Base-by-base conservation (phyloP, 2,797 vertebrate species). In the Chelonia mydas region DNA sequence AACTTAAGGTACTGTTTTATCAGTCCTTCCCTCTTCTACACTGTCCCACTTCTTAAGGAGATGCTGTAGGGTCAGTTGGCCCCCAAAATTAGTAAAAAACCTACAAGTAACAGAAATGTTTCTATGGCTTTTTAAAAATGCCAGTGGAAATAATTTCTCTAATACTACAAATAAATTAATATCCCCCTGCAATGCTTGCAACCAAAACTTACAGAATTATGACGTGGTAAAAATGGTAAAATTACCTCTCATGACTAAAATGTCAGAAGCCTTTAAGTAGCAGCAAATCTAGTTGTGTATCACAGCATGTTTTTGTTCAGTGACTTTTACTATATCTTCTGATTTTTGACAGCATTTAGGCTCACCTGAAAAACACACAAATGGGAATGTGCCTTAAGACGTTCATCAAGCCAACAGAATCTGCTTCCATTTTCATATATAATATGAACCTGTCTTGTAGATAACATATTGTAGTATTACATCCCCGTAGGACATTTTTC, bases 231-330 rank as follows among this genome's bases (percentile, higher is more conserved):
- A 97, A 95, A 81, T 21, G 0, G 74, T 41, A 83, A 79, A 93
- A 90, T 82, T 98, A 98, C 98, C 98, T 98, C 90, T 97, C 80
- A 83, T 93, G 65, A 94, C 96, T 94, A 94, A 96, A 96, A 96
- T 33, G 81, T 95, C 95, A 97, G 97, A 97, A 97, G 97, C 94
- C 88, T 88, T 92, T 57, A 94, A 94, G 61, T 90, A 94, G 77
- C 31, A 74, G 54, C 74, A 93, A 49, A 90, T 89, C 97, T 98
- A 98, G 83, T 96, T 97, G 90, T 84, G 92, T 82, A 98, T 89
- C 92, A 97, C 83, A 76, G 96, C 95, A 83, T 93, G 91, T 57
- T 94, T 96, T 82, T 98, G 98, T 86, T 98, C 98, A 28, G 97
- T 97, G 41, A 90, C 33, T 95, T 97, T 97, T 93, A 97, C 89